Evolutionary conservation across 2,797 vertebrate genomes (phyloP).

Genomic region (Gymnopithys bicolor): DNA sequence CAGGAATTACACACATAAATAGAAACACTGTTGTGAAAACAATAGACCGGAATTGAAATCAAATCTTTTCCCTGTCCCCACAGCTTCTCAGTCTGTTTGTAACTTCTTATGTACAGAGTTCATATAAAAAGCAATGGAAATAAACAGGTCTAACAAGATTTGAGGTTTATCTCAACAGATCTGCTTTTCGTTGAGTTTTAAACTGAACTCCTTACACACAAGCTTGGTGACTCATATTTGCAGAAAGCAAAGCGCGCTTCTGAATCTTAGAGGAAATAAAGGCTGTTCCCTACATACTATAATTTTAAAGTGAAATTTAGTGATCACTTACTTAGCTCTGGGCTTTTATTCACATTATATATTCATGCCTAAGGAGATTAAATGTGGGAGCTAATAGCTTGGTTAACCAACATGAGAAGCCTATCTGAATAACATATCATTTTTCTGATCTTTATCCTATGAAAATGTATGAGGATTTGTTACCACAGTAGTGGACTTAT

Average conservation of each 20-base stretch:
- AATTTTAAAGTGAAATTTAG: neutral
- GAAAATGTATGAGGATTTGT: neutral
- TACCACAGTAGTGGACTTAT: neutral
- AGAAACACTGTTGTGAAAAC: neutral
- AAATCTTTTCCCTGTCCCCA: neutral
- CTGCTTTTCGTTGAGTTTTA: neutral
- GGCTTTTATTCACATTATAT: neutral
- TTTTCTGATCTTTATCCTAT: neutral
- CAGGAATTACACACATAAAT: neutral
- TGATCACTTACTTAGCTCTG: neutral
- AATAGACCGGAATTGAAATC: neutral
- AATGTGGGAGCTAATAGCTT: neutral
- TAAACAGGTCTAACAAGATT: constrained; percentile 39
- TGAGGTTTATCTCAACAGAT: neutral
- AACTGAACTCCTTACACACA: neutral
- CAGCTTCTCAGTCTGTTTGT: neutral
- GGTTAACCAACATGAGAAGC: neutral
- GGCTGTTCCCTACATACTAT: neutral
- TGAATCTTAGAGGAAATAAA: neutral
- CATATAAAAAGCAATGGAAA: neutral
- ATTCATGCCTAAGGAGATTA: neutral
- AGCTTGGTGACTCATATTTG: neutral
- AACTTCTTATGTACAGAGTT: neutral
- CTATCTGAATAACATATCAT: neutral
- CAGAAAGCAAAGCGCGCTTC: neutral